Conservation (phyloP, 2,113 vertebrate species). For the Lamprotornis superbus region DNA sequence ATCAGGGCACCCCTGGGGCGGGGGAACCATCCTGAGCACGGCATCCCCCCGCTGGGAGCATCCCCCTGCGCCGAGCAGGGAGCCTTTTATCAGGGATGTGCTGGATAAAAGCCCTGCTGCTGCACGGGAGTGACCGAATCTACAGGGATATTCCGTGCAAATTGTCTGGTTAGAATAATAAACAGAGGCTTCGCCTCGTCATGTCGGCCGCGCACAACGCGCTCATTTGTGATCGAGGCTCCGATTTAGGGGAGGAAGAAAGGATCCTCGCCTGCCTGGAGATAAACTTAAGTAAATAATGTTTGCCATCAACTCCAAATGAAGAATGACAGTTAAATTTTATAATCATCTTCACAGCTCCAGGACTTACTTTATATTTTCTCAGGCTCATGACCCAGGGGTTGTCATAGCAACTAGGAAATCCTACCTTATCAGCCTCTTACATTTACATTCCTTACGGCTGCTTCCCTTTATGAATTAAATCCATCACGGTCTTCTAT, state of each 20-base stretch:
- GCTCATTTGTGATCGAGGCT: slow-evolving; percentile 61
- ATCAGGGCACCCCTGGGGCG: neutral
- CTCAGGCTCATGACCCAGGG: slow-evolving; percentile 84
- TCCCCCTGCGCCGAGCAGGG: neutral
- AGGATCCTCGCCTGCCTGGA: slow-evolving; percentile 70
- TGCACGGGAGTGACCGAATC: slow-evolving; percentile 23
- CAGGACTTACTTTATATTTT: slow-evolving; percentile 84
- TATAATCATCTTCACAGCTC: slow-evolving; percentile 88
- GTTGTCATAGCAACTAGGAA: slow-evolving; percentile 89
- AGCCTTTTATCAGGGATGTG: slow-evolving; percentile 25
- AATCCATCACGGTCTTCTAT: slow-evolving; percentile 81
- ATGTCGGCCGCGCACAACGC: slow-evolving; percentile 44
- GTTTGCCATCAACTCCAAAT: slow-evolving; percentile 85
- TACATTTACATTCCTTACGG: slow-evolving; percentile 83
- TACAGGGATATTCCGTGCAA: slow-evolving; percentile 58
- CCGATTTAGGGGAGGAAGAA: slow-evolving; percentile 52
- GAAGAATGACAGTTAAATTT: slow-evolving; percentile 90
- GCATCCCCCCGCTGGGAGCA: neutral
- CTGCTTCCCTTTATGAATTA: slow-evolving; percentile 82
- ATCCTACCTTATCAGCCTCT: slow-evolving; percentile 85
- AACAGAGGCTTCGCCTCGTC: slow-evolving; percentile 26
- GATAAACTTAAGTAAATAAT: slow-evolving; percentile 84
- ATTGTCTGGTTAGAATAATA: slow-evolving; percentile 61
- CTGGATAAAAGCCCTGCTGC: neutral
- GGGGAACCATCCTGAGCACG: neutral